Base-by-base conservation (phyloP, 2,888 invertebrate species). In the Platycnemis pennipes region DNA sequence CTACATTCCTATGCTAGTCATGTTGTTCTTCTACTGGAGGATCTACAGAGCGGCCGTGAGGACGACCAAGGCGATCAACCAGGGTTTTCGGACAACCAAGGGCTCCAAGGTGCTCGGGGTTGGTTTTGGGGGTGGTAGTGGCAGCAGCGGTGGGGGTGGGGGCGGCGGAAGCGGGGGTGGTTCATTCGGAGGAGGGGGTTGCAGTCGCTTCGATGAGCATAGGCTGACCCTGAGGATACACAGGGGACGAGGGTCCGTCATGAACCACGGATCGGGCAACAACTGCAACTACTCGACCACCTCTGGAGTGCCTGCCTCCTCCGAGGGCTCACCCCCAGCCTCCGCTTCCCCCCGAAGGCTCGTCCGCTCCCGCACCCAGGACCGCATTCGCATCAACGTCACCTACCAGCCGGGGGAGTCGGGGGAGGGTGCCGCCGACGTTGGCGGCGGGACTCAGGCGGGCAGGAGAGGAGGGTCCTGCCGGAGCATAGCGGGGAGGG, bases 1-100 rank as follows among this genome's bases (percentile, higher is more conserved):
- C 97, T 99, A 99, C 97, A 98, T 99, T 96, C 99, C 99, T 85
- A 99, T 99, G 99, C 98, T 99, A 96, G 99, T 99, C 95, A 99
- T 99, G 99, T 97, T 99, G 96, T 99, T 99, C 97, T 99, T 99
- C 97, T 99, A 99, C 96, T 99, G 99, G 98, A 97, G 99, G 95
- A 99, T 99, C 95, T 99, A 99, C 97, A 98, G 98, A 95, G 99
- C 99, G 7, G 99, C 99, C 49, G 98, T 99, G 26, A 98, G 98
- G 95, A 99, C 99, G 45, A 99, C 99, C n/a, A 98, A 98, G 95
- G 99, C 99, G 94, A 99, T 99, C 96, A 99, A 99, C 97, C 99
- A 98, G 95, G 98, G 99, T 95, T 99, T 98, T 96, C 97, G 98
- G 95, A 99, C 98, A 94, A 98, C 98, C 94, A 98, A 98, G 97